Evolutionary conservation across 2,888 invertebrate genomes (phyloP).

Genomic region (Pseudanteris insignis): DNA sequence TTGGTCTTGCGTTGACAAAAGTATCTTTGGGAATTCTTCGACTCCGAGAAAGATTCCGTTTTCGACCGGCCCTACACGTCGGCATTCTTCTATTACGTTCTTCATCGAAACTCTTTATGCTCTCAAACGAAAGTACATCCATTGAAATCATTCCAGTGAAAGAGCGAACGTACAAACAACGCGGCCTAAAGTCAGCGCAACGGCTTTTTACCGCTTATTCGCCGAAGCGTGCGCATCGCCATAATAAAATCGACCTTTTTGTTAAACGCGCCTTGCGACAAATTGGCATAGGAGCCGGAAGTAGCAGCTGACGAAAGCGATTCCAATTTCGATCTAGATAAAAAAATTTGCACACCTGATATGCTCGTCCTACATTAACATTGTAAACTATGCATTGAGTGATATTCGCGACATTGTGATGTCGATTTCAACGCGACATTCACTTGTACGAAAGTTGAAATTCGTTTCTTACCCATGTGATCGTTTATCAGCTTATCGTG

Average conservation of each 20-base stretch:
- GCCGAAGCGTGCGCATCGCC: conserved; percentile 30
- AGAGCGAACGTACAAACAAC: conserved; percentile 11
- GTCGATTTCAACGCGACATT: too few relatives aligned
- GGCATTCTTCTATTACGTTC: conserved; percentile 18
- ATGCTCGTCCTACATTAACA: conserved; percentile 7
- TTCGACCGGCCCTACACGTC: conserved; percentile 6
- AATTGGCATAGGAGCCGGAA: conserved; percentile 30
- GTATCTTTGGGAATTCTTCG: too few relatives aligned
- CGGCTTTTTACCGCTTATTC: conserved; percentile 25
- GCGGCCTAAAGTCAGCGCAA: conserved; percentile 18
- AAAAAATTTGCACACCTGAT: conserved; percentile 29
- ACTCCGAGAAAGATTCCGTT: conserved; percentile 6
- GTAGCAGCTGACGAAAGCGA: conserved; percentile 28
- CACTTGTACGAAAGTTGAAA: too few relatives aligned
- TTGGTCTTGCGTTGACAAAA: too few relatives aligned
- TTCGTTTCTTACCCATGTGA: too few relatives aligned
- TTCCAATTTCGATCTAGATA: conserved; percentile 22
- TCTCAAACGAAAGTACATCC: conserved; percentile 20
- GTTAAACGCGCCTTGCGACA: conserved; percentile 26
- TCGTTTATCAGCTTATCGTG: too few relatives aligned
- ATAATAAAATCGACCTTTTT: conserved; percentile 26
- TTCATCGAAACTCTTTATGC: conserved; percentile 13
- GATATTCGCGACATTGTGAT: too few relatives aligned
- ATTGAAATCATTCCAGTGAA: conserved; percentile 18
- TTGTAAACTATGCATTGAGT: too few relatives aligned